Percentiles rank a stretch among this genome's conserved stretches.
These are phyloP conservation scores for Lamellibrachia columna DNA, from an alignment of 2,888 invertebrate genomes.

Conservation along the genomic window DNA sequence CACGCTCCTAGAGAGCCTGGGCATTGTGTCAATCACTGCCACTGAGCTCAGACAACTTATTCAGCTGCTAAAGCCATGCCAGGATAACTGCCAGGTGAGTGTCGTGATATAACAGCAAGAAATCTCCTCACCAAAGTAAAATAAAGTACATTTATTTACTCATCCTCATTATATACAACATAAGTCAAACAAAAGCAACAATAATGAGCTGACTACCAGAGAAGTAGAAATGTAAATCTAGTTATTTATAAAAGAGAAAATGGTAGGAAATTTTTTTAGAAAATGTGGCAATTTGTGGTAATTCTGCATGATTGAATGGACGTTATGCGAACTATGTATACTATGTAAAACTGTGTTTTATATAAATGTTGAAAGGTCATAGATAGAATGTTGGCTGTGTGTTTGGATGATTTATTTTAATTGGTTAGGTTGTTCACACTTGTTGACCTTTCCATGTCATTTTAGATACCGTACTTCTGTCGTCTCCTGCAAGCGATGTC, in stretches of 20 bases:
- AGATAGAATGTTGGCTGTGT: too few relatives aligned
- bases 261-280: too few relatives aligned
- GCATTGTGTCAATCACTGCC: constrained; percentile 71
- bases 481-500: constrained; percentile 65
- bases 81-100: constrained; percentile 61
- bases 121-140: background rate
- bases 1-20: constrained; percentile 70
- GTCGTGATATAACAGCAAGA: too few relatives aligned
- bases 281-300: too few relatives aligned
- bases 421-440: background rate
- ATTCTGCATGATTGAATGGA: too few relatives aligned
- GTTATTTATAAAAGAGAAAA: too few relatives aligned
- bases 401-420: background rate
- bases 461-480: constrained; percentile 26
- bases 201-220: too few relatives aligned
- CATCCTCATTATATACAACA: background rate
- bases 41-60: constrained; percentile 72
- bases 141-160: background rate
- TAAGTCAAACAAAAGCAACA: too few relatives aligned
- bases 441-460: background rate
- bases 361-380: too few relatives aligned
- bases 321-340: too few relatives aligned
- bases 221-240: too few relatives aligned
- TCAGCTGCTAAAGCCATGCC: constrained; percentile 64
- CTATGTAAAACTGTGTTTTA: too few relatives aligned